phyloP scores from a whole-genome alignment of 2,888 invertebrate genomes.

The Meliscaeva auricollis region DNA sequence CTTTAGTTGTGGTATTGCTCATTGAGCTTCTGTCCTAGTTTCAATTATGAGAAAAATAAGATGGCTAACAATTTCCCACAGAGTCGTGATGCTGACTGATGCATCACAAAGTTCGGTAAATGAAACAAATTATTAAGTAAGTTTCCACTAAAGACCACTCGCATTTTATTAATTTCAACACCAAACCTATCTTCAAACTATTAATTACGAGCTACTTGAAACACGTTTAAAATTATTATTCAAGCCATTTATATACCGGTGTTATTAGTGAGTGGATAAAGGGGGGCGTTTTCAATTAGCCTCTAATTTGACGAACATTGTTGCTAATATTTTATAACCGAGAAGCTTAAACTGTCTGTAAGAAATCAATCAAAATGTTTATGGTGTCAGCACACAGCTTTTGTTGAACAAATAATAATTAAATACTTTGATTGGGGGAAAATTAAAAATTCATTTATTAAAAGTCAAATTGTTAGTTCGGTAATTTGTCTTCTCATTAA shows the following conservation, averaged over 20 bases:
- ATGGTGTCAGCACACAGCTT: conserved; percentile 15
- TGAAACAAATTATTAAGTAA: conserved; percentile 18
- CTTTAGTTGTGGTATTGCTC: no score
- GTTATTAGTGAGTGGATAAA: no score
- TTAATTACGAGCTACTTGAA: conserved; percentile 45
- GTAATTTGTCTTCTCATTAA: background rate
- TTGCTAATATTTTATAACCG: conserved; percentile 4
- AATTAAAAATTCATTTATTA: no score
- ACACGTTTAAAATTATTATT: conserved; percentile 35
- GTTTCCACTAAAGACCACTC: conserved; percentile 1
- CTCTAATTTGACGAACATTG: conserved; percentile 34
- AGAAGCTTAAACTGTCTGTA: conserved; percentile 23
- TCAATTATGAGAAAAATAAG: background rate
- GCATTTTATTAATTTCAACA: conserved; percentile 59
- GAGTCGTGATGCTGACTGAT: conserved; percentile 32
- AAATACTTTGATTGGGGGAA: background rate
- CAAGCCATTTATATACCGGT: conserved; percentile 6
- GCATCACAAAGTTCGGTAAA: conserved; percentile 2
- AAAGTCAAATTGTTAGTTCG: background rate
- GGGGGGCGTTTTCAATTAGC: conserved; percentile 48
- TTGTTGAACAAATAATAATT: conserved; percentile 3
- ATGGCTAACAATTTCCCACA: no score
- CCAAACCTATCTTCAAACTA: conserved; percentile 37
- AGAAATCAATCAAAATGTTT: conserved; percentile 39
- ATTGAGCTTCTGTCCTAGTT: no score